Evolutionary conservation across 1,140 invertebrate species (phyloP).

Genomic region (Holotrichia oblita): DNA sequence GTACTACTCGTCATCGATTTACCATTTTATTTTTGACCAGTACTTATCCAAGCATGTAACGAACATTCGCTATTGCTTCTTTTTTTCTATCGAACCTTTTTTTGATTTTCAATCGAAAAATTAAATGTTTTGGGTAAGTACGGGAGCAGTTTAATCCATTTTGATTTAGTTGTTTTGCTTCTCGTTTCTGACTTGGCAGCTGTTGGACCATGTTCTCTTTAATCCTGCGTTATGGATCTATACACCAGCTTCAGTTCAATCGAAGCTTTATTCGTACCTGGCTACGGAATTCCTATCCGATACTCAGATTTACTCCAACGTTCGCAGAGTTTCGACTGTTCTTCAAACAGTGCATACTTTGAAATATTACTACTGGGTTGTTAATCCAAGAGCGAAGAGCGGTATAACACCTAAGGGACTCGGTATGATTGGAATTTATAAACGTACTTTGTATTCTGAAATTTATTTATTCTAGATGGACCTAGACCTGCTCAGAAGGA

Average conservation of each 20-base stretch:
- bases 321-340: conserved; percentile 95
- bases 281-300: conserved; percentile 97
- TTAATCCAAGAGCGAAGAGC: conserved; percentile 93
- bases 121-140: conserved; percentile 64
- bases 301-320: conserved; percentile 97
- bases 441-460: no score
- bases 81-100: conserved; percentile 25
- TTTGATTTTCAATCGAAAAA: conserved; percentile 35
- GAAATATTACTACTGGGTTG: conserved; percentile 99
- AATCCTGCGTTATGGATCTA: conserved; percentile 99
- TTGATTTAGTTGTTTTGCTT: conserved; percentile 79
- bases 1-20: not conserved
- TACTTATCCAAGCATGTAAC: conserved; percentile 59
- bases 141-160: conserved; percentile 69
- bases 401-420: conserved; percentile 94
- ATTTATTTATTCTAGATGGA: conserved; percentile 74
- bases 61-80: conserved; percentile 30
- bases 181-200: conserved; percentile 86
- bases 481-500: conserved; percentile 93
- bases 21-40: conserved; percentile 46
- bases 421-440: conserved; percentile 68
- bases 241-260: conserved; percentile 95
- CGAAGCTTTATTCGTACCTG: conserved; percentile 94
- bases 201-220: conserved; percentile 98
- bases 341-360: conserved; percentile 98